Base-by-base conservation (phyloP, 2,888 invertebrate genomes). In the Allophyes oxyacanthae region DNA sequence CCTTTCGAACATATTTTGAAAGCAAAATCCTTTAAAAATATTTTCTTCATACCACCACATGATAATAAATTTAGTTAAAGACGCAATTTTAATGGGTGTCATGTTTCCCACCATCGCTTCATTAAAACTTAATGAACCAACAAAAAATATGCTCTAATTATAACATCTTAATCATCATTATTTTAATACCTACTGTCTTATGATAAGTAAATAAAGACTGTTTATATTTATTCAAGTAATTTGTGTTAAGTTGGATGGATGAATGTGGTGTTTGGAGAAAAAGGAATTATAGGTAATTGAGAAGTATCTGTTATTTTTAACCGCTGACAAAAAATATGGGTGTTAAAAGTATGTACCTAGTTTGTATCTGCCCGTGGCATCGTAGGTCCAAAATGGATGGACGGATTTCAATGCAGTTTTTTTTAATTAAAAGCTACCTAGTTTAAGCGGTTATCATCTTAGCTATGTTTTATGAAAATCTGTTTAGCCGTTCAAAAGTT, bases 91-190 rank as follows among this genome's bases (percentile, higher is more conserved):
- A 75, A 75, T 75, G 60, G 64, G 71, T 64, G 51, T 75, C 61
- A 37, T 50, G 53, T 75, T 75, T 25, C n/a, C 48, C 34, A 25
- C 59, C 53, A 14, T 20, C n/a, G 61, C 75, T 62, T 75, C 73
- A 73, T 75, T 75, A 75, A 64, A 67, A 54, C 71, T 71, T 75
- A 73, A 75, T 75, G 73, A 75, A 68, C 55, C 42, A 26, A 52
- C 71, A 73, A 73, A 75, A 75, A 75, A 73, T 61, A 57, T 59
- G 48, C 53, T 60, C 41, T 66, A 66, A 73, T 73, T 54, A 73
- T 66, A 43, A 41, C 48, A 45, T 53, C 51, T 74, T 71, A 54
- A 64, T 75, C 64, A 64, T 71, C 59, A 68, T 75, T 75, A 71
- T 60, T 68, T 58, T 56, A 64, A 68, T 61, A 51, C 55, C 33